Evolutionary conservation across 2,888 invertebrate genomes (phyloP).

Genomic region (Barypeithes pellucidus): DNA sequence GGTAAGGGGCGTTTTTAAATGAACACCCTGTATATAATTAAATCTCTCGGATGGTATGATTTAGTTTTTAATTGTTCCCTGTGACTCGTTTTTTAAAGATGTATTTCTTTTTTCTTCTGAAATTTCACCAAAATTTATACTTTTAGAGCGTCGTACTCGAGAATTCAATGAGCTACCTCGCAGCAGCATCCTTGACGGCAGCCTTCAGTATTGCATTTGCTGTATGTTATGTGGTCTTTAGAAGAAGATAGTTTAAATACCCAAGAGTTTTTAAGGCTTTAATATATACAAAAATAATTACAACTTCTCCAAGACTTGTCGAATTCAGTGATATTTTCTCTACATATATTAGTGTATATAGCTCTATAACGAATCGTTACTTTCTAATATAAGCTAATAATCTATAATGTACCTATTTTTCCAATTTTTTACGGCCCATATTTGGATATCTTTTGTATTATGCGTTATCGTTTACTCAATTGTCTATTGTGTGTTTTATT

Average conservation of each 20-base stretch:
- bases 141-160: slow-evolving; percentile 31
- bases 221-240: slow-evolving; percentile 18
- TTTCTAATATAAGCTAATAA: background rate
- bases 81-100: too few relatives aligned
- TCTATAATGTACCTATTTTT: slow-evolving; percentile 37
- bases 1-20: too few relatives aligned
- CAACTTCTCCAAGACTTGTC: background rate
- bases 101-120: too few relatives aligned
- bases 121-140: background rate
- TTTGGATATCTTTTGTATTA: slow-evolving; percentile 31
- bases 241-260: slow-evolving; percentile 5
- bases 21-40: too few relatives aligned
- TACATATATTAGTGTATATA: background rate
- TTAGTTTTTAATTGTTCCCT: too few relatives aligned
- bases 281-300: background rate
- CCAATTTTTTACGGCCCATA: slow-evolving; percentile 34
- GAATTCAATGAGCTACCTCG: slow-evolving; percentile 12
- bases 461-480: slow-evolving; percentile 29
- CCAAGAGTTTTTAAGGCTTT: background rate
- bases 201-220: slow-evolving; percentile 5
- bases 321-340: slow-evolving; percentile 6
- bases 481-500: slow-evolving; percentile 19
- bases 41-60: too few relatives aligned
- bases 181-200: slow-evolving; percentile 7
- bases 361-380: background rate